Percentiles rank a stretch among this genome's conserved stretches.
These are phyloP conservation scores for Mycalesis mineus DNA, from an alignment of 2,888 invertebrate genomes.

Conservation along the genomic window DNA sequence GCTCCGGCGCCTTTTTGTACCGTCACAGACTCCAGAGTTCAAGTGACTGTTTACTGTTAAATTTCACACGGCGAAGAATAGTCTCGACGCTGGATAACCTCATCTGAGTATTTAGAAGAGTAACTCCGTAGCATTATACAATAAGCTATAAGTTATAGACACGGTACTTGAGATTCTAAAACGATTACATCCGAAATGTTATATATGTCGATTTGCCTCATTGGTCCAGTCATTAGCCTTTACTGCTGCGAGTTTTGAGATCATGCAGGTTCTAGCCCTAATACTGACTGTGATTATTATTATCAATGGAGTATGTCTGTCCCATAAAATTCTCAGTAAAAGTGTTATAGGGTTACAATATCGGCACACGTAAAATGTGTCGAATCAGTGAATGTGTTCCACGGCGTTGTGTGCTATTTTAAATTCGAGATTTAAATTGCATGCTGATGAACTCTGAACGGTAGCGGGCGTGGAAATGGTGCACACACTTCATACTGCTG, in stretches of 20 bases:
- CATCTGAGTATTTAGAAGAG: too few species aligned
- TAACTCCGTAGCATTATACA: not conserved
- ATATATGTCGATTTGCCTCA: too few species aligned
- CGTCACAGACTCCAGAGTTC: slow-evolving; percentile 13
- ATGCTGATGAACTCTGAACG: slow-evolving; percentile 23
- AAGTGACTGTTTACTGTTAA: slow-evolving; percentile 22
- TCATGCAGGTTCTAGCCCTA: too few species aligned
- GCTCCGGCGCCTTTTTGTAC: slow-evolving; percentile 19
- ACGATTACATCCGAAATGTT: too few species aligned
- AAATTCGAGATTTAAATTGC: slow-evolving; percentile 11
- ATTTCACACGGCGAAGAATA: slow-evolving; percentile 19
- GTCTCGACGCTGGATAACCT: not conserved
- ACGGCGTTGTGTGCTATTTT: not conserved
- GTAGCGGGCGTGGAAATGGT: slow-evolving; percentile 15
- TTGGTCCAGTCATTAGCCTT: too few species aligned
- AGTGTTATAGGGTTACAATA: too few species aligned
- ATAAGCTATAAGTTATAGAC: not conserved
- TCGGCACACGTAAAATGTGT: not conserved
- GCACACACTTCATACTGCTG: slow-evolving; percentile 12
- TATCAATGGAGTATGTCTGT: too few species aligned
- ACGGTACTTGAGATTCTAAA: too few species aligned
- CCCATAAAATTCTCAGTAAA: too few species aligned
- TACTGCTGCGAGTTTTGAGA: too few species aligned
- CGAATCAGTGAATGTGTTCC: not conserved
- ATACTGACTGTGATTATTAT: too few species aligned